Evolutionary conservation across 2,113 vertebrate genomes (phyloP), one percentile per base, ranked within the genome.

Genomic region (Anhinga anhinga): DNA sequence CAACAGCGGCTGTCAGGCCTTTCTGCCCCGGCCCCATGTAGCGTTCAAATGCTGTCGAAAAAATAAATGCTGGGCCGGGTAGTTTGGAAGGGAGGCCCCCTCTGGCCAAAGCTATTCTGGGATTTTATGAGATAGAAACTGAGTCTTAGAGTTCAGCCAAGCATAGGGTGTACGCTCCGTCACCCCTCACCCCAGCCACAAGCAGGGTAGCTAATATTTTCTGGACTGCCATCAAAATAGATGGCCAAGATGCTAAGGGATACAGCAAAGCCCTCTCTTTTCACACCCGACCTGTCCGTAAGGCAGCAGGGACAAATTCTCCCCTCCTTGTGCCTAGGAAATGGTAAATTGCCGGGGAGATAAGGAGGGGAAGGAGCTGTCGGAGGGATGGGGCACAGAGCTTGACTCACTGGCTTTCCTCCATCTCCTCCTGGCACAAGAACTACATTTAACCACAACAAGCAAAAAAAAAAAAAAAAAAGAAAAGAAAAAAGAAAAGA

Each of bases 401-500:
- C 26, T 20, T 91, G 94, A 97, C 78, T 96, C 94, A 95, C 55
- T 90, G 88, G 44, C 82, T 95, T 83, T 88, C 59, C 52, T 84
- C 79, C 22, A 0, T 36, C 80, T 70, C 47, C 84, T 76, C 63
- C 69, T 69, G 61, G 44, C 44, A 44, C 34, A 38, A 90, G 67
- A 55, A 47, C 90, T 90, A 23, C 47, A 3, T 82, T 90, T 38
- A 92, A 82, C 86, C 15, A 67, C 69, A 55, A 52, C 13, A 62
- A 25, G 58, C 1, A 1, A 13, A n/a, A n/a, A 40, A 61, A 50
- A 30, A 49, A 45, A 52, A 19, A 18, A 9, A 4, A 6, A 44
- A 25, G 10, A 9, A 4, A 38, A 11, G 5, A 22, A 18, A 19
- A 21, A 21, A 21, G 18, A 49, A 40, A 58, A 25, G 10, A 9